Percentiles rank a stretch among this genome's conserved stretches.
Evolutionary conservation across 2,888 invertebrate species (phyloP).

Genomic region (Eilema sororculum): DNA sequence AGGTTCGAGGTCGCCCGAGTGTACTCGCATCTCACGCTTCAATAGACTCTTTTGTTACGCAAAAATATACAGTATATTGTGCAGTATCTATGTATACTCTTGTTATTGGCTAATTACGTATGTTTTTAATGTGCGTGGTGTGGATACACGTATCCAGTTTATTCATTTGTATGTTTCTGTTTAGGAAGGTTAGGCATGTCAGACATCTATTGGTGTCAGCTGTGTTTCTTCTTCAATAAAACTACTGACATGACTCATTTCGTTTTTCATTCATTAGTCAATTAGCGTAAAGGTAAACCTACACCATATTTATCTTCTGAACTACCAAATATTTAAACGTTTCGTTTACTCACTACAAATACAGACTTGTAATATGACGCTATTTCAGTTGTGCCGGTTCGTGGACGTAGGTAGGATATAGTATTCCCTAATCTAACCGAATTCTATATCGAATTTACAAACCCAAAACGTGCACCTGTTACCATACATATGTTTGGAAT

Average conservation of each 20-base stretch:
- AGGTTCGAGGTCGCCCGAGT: conserved; percentile 80
- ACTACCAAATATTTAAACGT: too few relatives aligned
- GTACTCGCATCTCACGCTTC: conserved; percentile 61
- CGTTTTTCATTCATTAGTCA: too few relatives aligned
- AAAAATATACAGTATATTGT: conserved; percentile 35
- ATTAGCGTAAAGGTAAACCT: too few relatives aligned
- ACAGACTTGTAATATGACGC: too few relatives aligned
- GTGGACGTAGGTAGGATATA: too few relatives aligned
- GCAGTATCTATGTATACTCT: background rate
- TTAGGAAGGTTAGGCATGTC: background rate
- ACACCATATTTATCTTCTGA: too few relatives aligned
- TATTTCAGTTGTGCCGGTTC: background rate
- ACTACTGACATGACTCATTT: too few relatives aligned
- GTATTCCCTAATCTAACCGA: too few relatives aligned
- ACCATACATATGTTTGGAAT: background rate
- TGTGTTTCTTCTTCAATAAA: too few relatives aligned
- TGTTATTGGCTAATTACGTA: background rate
- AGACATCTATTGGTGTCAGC: background rate
- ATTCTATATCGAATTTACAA: background rate
- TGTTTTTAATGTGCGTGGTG: background rate
- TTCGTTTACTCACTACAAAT: too few relatives aligned
- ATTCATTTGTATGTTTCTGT: background rate
- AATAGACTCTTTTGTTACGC: conserved; percentile 57
- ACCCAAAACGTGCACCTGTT: too few relatives aligned
- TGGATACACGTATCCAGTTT: background rate